Percentiles rank a stretch among this genome's conserved stretches.
These are phyloP conservation scores for Lobophora halterata DNA, from an alignment of 2,888 invertebrate genomes.

Conservation along the genomic window DNA sequence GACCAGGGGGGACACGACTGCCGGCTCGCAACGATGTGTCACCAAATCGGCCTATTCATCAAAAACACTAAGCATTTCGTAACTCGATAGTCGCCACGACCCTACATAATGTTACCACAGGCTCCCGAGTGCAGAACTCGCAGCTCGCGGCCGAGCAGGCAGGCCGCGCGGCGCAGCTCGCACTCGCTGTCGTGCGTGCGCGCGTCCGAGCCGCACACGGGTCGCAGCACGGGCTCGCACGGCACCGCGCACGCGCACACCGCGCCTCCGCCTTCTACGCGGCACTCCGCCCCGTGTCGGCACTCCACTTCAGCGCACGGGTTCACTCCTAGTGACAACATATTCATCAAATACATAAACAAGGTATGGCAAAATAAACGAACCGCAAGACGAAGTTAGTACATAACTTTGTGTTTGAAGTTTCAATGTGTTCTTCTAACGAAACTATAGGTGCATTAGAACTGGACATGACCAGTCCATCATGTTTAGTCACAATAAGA, in stretches of 20 bases:
- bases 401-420: too few species aligned
- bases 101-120: conserved; percentile 53
- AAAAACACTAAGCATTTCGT: background rate
- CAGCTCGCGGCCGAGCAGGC: conserved; percentile 77
- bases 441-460: too few species aligned
- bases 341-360: too few species aligned
- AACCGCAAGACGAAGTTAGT: background rate
- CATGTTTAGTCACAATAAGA: too few species aligned
- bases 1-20: too few species aligned
- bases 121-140: conserved; percentile 70
- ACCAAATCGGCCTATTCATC: too few species aligned
- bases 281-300: conserved; percentile 89
- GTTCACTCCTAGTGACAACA: conserved; percentile 91
- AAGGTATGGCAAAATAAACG: too few species aligned
- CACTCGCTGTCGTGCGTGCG: conserved; percentile 92
- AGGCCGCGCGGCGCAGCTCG: conserved; percentile 87
- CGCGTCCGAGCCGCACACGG: conserved; percentile 93
- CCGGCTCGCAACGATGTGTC: too few species aligned
- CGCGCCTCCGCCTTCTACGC: conserved; percentile 88
- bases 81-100: background rate
- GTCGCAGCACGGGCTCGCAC: conserved; percentile 89
- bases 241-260: conserved; percentile 91
- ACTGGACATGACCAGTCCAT: too few species aligned
- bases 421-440: too few species aligned
- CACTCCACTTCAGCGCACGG: conserved; percentile 92